A percentile compares a stretch with the other conserved stretches of the same genome.
Evolutionary conservation across 1,140 invertebrate species (phyloP).

Genomic region (Camponotus vicinus): DNA sequence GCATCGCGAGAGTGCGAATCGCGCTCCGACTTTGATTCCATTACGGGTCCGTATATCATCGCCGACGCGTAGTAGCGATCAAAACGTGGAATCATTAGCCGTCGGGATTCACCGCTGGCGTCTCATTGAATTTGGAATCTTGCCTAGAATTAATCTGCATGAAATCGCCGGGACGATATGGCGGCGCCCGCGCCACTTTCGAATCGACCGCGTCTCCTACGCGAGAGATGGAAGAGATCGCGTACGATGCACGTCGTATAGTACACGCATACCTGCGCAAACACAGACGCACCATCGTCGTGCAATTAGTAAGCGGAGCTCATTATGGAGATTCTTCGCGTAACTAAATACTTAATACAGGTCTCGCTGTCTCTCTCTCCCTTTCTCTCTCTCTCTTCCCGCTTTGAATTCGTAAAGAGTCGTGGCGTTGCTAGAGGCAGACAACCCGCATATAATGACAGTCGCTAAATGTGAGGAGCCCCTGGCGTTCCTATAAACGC

Average conservation of each 20-base stretch:
- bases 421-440: slow-evolving; percentile 58
- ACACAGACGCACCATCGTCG: slow-evolving; percentile 19
- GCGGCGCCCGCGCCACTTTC: slow-evolving; percentile 54
- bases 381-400: slow-evolving; percentile 41
- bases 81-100: slow-evolving; percentile 52
- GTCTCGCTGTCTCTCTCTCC: slow-evolving; percentile 28
- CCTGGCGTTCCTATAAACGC: slow-evolving; percentile 44
- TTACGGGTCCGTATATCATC: slow-evolving; percentile 56
- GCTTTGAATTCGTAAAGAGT: slow-evolving; percentile 78
- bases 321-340: slow-evolving; percentile 79
- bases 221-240: slow-evolving; percentile 22
- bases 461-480: slow-evolving; percentile 52
- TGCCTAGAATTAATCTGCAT: slow-evolving; percentile 61
- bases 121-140: slow-evolving; percentile 59
- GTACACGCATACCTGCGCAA: background rate
- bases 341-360: slow-evolving; percentile 81
- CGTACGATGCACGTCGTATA: background rate
- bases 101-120: slow-evolving; percentile 41
- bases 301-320: slow-evolving; percentile 79
- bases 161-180: slow-evolving; percentile 26
- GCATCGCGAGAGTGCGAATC: slow-evolving; percentile 54
- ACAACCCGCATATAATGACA: slow-evolving; percentile 76
- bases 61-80: slow-evolving; percentile 43
- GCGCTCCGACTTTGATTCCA: slow-evolving; percentile 56
- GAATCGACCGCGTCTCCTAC: slow-evolving; percentile 50